These are phyloP conservation scores for Cotesia congregata DNA, from an alignment of 2,888 invertebrate genomes.

Conservation along the genomic window DNA sequence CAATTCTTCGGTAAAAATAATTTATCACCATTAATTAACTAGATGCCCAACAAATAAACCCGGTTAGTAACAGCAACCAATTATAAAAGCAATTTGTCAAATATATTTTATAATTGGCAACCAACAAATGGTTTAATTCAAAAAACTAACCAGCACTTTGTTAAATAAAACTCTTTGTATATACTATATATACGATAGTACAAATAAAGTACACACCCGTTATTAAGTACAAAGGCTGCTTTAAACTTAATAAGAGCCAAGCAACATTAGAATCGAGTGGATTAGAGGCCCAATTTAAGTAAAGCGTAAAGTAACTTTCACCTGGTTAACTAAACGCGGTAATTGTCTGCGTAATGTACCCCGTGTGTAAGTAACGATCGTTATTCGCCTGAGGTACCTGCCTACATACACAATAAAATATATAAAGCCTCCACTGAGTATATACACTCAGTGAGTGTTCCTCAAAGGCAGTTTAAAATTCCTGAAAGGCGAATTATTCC, in stretches of 20 bases:
- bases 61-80: neutral
- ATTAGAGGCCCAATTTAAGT: conserved; percentile 21
- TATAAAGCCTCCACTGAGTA: no score
- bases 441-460: conserved; percentile 1
- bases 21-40: no score
- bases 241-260: neutral
- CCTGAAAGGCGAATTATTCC: conserved; percentile 30
- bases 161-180: neutral
- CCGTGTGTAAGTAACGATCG: conserved; percentile 41
- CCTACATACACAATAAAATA: no score
- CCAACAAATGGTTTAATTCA: neutral
- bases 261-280: neutral
- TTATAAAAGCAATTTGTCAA: conserved; percentile 2
- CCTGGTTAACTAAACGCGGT: conserved; percentile 46
- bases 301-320: conserved; percentile 41
- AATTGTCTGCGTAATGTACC: conserved; percentile 48
- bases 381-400: neutral
- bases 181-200: no score
- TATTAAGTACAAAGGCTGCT: neutral
- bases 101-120: conserved; percentile 2
- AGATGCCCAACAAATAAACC: no score
- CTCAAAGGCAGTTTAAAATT: conserved; percentile 35
- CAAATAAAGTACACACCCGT: neutral
- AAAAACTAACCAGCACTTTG: neutral
- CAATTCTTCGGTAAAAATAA: no score